Percentiles rank a stretch among this genome's conserved stretches.
phyloP scores from a whole-genome alignment of 2,797 vertebrate genomes.

The Smutsia gigantea region DNA sequence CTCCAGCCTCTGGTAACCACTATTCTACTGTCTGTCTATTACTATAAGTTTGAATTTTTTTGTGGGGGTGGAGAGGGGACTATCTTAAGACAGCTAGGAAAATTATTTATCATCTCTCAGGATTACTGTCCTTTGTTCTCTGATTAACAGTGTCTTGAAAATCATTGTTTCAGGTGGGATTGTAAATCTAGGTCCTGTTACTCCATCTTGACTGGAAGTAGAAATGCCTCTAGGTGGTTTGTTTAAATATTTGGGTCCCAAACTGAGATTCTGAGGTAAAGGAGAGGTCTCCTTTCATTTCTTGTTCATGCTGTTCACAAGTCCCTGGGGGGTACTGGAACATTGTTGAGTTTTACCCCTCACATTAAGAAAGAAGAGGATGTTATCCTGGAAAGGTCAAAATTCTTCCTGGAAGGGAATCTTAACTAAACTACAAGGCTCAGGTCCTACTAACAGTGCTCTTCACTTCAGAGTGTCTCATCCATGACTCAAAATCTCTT shows the following conservation, averaged over 20 bases:
- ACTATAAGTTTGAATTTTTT: not conserved
- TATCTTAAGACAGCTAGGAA: not conserved
- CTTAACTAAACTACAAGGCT: not conserved
- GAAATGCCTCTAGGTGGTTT: not conserved
- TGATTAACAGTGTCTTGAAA: not conserved
- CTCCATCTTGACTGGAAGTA: not conserved
- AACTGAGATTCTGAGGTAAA: slow-evolving; percentile 9
- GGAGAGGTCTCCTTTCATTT: not conserved
- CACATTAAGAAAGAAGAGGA: not conserved
- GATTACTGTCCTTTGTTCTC: not conserved
- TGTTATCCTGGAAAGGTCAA: not conserved
- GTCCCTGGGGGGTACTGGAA: not conserved
- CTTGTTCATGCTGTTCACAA: not conserved
- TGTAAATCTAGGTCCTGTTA: not conserved
- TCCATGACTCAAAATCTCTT: not conserved
- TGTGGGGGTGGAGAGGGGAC: no score
- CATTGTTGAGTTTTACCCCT: not conserved
- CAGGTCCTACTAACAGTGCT: not conserved
- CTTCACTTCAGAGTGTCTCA: not conserved
- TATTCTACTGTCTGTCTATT: not conserved
- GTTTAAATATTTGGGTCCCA: not conserved
- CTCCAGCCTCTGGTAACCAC: not conserved
- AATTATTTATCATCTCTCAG: not conserved
- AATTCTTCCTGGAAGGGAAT: not conserved
- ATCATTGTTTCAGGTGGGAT: not conserved